Conservation (phyloP, 92 coral and sea anemone species). For the Zoanthus sansibaricus region DNA sequence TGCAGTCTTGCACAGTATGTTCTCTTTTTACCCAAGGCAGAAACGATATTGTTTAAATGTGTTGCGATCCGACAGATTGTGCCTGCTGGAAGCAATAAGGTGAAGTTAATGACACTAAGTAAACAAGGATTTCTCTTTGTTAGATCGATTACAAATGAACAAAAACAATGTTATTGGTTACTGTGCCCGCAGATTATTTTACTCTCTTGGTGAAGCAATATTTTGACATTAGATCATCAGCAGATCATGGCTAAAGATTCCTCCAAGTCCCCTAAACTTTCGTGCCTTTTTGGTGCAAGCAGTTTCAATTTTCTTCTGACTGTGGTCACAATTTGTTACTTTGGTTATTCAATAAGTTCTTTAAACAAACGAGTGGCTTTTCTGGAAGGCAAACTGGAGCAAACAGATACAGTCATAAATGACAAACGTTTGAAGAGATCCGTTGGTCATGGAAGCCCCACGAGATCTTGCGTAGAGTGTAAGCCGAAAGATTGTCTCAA, state of each 20-base stretch:
- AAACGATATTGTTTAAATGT: no score
- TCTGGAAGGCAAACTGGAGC: slow-evolving; percentile 25
- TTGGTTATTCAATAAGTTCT: background rate
- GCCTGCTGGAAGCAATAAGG: no score
- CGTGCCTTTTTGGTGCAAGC: background rate
- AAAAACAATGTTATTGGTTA: background rate
- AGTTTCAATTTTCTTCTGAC: slow-evolving; percentile 7
- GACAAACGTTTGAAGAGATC: background rate
- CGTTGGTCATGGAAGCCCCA: background rate
- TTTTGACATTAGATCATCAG: no score
- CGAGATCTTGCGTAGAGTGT: background rate
- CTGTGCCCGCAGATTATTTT: background rate
- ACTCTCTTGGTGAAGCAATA: background rate
- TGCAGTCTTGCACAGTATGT: no score
- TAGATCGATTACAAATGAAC: no score
- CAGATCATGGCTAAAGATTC: background rate
- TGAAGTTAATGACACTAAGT: no score
- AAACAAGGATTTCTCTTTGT: no score
- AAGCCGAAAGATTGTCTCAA: background rate
- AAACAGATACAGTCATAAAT: background rate
- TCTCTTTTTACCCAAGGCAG: no score
- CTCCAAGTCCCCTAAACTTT: background rate
- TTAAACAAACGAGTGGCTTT: background rate
- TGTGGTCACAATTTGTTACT: background rate
- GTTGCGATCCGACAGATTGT: no score